Evolutionary conservation across 2,113 vertebrate genomes (phyloP).

Genomic region (Rostratula benghalensis): DNA sequence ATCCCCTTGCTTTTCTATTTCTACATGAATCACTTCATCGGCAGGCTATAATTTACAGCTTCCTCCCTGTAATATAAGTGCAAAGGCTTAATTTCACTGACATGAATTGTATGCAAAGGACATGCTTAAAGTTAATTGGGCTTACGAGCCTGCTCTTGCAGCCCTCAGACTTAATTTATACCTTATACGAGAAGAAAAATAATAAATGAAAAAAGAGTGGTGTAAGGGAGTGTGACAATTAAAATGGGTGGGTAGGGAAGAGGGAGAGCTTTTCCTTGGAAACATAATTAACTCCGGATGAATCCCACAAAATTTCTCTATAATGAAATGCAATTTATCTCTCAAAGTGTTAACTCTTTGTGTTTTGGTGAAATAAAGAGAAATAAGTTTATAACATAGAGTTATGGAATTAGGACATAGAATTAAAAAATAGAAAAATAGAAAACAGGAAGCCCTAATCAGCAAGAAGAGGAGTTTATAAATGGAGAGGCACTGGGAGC

Average conservation of each 20-base stretch:
- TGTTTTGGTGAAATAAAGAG: not conserved
- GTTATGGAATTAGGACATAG: no score
- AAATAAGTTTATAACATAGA: not conserved
- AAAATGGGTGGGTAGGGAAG: not conserved
- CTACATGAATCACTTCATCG: not conserved
- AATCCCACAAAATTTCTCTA: not conserved
- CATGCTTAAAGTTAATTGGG: not conserved
- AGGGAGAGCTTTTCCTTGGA: not conserved
- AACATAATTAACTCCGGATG: not conserved
- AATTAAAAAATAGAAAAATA: not conserved
- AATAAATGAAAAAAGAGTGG: not conserved
- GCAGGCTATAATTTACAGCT: constrained; percentile 10
- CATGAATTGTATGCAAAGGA: not conserved
- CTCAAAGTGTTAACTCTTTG: not conserved
- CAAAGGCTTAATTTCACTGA: not conserved
- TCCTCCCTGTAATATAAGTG: not conserved
- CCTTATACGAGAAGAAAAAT: not conserved
- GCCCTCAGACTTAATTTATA: not conserved
- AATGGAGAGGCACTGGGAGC: not conserved
- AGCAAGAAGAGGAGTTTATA: not conserved
- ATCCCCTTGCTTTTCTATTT: not conserved
- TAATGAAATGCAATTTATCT: not conserved
- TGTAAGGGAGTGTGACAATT: not conserved
- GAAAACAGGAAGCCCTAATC: not conserved
- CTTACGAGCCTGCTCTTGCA: not conserved